Evolutionary conservation across 2,113 vertebrate genomes (phyloP).

Genomic region (Agelaius tricolor): DNA sequence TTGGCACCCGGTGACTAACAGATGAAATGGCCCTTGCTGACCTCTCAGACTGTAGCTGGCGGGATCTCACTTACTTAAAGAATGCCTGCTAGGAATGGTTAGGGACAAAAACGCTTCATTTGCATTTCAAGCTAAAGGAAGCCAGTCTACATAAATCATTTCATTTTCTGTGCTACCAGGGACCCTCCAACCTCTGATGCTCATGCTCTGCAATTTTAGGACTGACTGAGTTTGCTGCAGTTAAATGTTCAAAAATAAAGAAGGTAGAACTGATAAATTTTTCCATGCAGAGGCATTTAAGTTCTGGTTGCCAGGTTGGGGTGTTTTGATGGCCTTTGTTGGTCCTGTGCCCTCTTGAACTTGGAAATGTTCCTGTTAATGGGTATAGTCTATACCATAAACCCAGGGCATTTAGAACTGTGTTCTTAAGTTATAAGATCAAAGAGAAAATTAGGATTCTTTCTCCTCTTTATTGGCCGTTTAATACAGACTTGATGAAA

Average conservation of each 20-base stretch:
- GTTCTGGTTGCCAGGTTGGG: background rate
- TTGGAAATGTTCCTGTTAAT: background rate
- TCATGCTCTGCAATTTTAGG: accelerated
- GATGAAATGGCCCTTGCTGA: background rate
- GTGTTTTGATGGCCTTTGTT: background rate
- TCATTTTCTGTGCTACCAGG: background rate
- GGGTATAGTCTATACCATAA: background rate
- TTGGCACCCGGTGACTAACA: background rate
- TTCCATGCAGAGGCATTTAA: accelerated
- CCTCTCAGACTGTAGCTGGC: accelerated
- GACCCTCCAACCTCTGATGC: background rate
- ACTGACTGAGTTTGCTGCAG: background rate
- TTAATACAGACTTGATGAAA: background rate
- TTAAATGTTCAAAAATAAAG: background rate
- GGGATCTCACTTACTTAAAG: background rate
- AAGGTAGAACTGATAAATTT: accelerated
- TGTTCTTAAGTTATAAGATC: background rate
- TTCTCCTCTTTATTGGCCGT: background rate
- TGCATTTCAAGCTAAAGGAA: background rate
- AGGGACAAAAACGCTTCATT: background rate
- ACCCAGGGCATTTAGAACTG: background rate
- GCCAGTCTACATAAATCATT: accelerated
- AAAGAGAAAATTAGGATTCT: background rate
- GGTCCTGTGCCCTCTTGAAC: background rate
- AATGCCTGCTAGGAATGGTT: background rate